These are phyloP conservation scores for Drosophila prosaltans DNA, from an alignment of 1,140 invertebrate genomes.

Conservation along the genomic window DNA sequence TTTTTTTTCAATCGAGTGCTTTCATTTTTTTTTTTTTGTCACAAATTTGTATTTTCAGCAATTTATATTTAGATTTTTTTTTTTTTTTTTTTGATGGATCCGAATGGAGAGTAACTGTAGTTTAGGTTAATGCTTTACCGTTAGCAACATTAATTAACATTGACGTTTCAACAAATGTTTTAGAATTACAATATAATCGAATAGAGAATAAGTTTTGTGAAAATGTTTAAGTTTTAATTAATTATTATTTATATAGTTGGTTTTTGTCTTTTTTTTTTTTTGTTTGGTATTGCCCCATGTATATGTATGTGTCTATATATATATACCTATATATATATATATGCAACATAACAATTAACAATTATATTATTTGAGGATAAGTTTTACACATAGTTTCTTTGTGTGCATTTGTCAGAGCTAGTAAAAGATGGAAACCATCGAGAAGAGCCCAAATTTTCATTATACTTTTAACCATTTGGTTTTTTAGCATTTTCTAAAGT, in stretches of 20 bases:
- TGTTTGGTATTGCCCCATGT: constrained; percentile 39
- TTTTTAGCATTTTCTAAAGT: constrained; percentile 13
- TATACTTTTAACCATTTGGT: constrained; percentile 39
- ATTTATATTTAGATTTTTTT: constrained; percentile 33
- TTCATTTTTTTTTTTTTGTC: constrained; percentile 37
- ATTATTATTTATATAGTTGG: constrained; percentile 25
- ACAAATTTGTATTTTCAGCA: constrained; percentile 40
- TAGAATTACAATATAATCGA: constrained; percentile 69
- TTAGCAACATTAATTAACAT: constrained; percentile 68
- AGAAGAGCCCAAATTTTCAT: neutral
- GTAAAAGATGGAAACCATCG: neutral
- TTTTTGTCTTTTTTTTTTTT: constrained; percentile 22
- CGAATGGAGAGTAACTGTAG: constrained; percentile 55
- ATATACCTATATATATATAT: constrained; percentile 26
- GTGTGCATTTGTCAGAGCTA: constrained; percentile 28
- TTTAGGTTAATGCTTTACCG: constrained; percentile 42
- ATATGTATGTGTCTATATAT: neutral
- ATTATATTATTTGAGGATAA: constrained; percentile 29
- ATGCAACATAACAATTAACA: constrained; percentile 79
- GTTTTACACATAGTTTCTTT: constrained; percentile 29
- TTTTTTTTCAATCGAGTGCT: constrained; percentile 21
- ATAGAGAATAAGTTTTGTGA: constrained; percentile 59
- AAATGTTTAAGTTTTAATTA: constrained; percentile 45
- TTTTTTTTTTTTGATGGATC: constrained; percentile 38
- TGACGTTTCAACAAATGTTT: constrained; percentile 66